Evolutionary conservation across 1,140 invertebrate species (phyloP).

Genomic region (Aphis craccivora): DNA sequence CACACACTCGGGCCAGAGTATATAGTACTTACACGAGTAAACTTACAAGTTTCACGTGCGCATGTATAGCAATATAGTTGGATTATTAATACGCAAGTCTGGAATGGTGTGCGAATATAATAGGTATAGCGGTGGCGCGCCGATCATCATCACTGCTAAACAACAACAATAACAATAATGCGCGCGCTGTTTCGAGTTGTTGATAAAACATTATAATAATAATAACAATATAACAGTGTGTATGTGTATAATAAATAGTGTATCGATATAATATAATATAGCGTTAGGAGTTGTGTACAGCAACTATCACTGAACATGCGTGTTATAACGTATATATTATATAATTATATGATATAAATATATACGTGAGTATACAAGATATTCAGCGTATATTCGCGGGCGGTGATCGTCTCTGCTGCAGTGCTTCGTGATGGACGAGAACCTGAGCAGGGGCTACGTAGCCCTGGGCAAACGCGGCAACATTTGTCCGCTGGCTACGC

Average conservation of each 20-base stretch:
- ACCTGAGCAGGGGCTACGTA: constrained; percentile 73
- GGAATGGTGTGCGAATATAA: not conserved
- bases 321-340: not conserved
- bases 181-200: not conserved
- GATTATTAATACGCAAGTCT: not conserved
- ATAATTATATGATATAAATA: not conserved
- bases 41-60: not conserved
- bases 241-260: not conserved
- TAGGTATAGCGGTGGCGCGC: not conserved
- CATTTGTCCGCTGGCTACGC: constrained; percentile 69
- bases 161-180: not conserved
- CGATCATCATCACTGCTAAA: not conserved
- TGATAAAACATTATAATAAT: not conserved
- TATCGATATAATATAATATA: not conserved
- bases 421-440: constrained; percentile 69
- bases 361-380: not conserved
- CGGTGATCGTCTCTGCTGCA: not conserved
- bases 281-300: not conserved
- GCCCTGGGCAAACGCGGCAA: constrained; percentile 69
- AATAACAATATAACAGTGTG: not conserved
- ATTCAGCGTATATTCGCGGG: not conserved
- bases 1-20: not conserved
- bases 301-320: not conserved
- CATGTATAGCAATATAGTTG: not conserved
- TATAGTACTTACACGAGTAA: not conserved